Evolutionary conservation across 2,797 vertebrate species (phyloP).

Genomic region (Gorsachius magnificus): DNA sequence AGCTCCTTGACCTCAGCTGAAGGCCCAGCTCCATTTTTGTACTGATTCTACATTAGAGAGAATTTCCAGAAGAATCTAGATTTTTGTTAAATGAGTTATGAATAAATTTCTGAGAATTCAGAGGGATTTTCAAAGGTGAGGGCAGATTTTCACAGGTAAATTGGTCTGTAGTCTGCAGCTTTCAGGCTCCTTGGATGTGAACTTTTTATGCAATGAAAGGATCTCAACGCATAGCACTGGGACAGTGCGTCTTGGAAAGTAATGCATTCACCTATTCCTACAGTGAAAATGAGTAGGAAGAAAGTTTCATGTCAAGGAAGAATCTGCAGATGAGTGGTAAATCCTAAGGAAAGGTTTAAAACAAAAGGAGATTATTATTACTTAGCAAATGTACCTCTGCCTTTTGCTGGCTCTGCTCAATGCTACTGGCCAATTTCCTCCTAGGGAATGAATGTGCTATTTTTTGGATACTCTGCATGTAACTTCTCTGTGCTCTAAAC

Average conservation of each 20-base stretch:
- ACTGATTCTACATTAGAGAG: not conserved
- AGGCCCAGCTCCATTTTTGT: not conserved
- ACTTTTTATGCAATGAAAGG: not conserved
- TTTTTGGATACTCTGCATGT: not conserved
- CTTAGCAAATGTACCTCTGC: not conserved
- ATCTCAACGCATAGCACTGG: not conserved
- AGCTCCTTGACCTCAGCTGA: not conserved
- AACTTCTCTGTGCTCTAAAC: conserved; percentile 32
- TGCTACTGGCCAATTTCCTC: conserved; percentile 2
- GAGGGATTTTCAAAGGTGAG: not conserved
- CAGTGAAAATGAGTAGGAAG: not conserved
- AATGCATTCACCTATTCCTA: not conserved
- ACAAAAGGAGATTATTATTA: not conserved
- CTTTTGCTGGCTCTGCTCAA: not conserved
- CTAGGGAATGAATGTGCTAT: not conserved
- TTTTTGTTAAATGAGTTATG: not conserved
- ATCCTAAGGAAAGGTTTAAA: conserved; percentile 8
- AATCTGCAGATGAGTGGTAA: conserved; percentile 27
- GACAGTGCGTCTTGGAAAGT: not conserved
- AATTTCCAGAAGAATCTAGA: not conserved
- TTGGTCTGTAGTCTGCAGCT: not conserved
- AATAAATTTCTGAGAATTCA: not conserved
- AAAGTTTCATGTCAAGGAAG: not conserved
- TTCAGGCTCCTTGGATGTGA: not conserved
- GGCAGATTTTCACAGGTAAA: not conserved